These are phyloP conservation scores for Mola mola DNA, from an alignment of 2,113 vertebrate species.

Conservation along the genomic window DNA sequence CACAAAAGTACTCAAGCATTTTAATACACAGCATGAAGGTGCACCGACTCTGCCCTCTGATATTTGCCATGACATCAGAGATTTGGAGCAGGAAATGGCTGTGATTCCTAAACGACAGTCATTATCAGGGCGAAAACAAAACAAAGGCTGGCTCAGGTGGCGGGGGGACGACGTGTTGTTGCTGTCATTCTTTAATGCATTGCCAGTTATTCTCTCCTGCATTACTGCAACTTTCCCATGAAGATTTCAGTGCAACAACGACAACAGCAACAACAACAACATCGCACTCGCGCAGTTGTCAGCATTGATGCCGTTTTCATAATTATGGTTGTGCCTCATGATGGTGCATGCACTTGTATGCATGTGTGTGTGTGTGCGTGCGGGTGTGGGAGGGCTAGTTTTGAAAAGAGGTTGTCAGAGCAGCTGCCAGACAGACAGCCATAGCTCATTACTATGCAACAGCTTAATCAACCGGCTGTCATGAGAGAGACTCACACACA, in stretches of 20 bases:
- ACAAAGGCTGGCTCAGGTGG: conserved; percentile 41
- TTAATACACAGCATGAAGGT: conserved; percentile 22
- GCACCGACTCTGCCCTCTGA: conserved; percentile 4
- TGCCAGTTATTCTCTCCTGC: conserved; percentile 36
- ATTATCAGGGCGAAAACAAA: conserved; percentile 57
- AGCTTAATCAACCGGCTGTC: conserved; percentile 82
- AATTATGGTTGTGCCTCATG: conserved; percentile 20
- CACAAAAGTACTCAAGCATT: conserved; percentile 28
- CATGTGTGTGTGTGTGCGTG: conserved; percentile 22
- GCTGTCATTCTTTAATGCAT: conserved; percentile 41
- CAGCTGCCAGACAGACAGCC: conserved; percentile 81
- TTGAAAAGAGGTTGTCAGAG: conserved; percentile 74
- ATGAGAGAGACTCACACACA: conserved; percentile 53
- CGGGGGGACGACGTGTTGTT: conserved; percentile 50
- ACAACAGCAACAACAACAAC: conserved; percentile 3
- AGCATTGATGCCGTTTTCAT: conserved; percentile 37
- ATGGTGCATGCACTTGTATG: conserved; percentile 20
- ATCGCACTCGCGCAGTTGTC: conserved; percentile 24
- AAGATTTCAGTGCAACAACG: conserved; percentile 34
- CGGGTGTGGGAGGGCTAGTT: conserved; percentile 65
- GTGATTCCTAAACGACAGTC: conserved; percentile 58
- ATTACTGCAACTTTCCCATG: conserved; percentile 47
- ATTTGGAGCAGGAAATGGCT: conserved; percentile 64
- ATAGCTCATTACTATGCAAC: conserved; percentile 83
- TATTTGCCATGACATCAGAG: conserved; percentile 41